Base-by-base conservation (phyloP, 2,113 vertebrate genomes). In the Falco punctatus region DNA sequence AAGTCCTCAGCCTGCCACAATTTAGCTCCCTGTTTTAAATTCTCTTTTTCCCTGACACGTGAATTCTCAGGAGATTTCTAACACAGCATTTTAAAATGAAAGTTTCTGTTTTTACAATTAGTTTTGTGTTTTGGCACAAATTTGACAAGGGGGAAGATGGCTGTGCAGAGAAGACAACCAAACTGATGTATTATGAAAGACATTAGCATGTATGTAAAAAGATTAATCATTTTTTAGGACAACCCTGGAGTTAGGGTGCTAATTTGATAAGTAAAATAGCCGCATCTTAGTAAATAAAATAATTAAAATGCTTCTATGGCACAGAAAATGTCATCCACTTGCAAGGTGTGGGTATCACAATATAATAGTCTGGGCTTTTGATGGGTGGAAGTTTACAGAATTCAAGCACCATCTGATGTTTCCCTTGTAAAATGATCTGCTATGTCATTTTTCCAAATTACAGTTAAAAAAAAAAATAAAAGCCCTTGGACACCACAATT, bases 41-140 rank as follows among this genome's bases (percentile, higher is more conserved):
- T 54, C 4, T 59, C 32, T 55, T 40, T 11, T 51, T 92, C n/a
- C 61, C n/a, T 30, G 14, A 14, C 24, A 42, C 24, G 15, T 16
- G 28, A 81, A 59, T 72, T 74, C 30, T 65, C 65, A 93, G 28
- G 26, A 84, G 52, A 74, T 79, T 91, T 90, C 38, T 61, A 72
- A 59, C 15, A 44, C 3, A 18, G 15, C 4, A 5, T 58, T 91
- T 70, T 38, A 7, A 89, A 96, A 75, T 42, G 15, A 61, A 88
- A 79, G 15, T 35, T 75, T 84, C 80, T 54, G 20, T 2, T 71
- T 83, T 70, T 80, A 42, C 57, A 69, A 65, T 88, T 57, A 70
- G 20, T 51, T 91, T 70, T 75, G 27, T 78, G 46, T 27, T 86
- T 94, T 87, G 51, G 67, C 81, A 75, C 58, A 87, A 74, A 85